Percentiles rank a stretch among this genome's conserved stretches.
Evolutionary conservation across 2,797 vertebrate species (phyloP).

Genomic region (Fringilla coelebs): DNA sequence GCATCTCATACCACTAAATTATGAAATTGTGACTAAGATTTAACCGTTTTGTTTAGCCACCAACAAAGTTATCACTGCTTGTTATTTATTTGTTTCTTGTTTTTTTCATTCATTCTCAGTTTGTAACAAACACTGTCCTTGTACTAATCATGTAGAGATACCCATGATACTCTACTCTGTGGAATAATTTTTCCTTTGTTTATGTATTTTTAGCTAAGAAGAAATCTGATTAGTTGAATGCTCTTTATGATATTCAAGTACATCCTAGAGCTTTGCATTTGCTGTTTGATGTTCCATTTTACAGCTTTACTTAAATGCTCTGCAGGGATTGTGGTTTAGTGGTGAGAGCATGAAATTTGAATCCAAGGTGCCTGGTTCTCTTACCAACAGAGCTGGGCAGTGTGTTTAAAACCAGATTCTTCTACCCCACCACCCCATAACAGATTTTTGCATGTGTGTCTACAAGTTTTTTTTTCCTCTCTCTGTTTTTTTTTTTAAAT

Average conservation of each 20-base stretch:
- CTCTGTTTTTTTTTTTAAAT: background rate
- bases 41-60: background rate
- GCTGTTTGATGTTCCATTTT: slow-evolving; percentile 54
- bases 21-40: background rate
- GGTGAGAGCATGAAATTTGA: slow-evolving; percentile 51
- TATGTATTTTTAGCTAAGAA: background rate
- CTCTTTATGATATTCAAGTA: background rate
- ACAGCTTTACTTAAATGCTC: slow-evolving; percentile 58
- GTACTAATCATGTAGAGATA: background rate
- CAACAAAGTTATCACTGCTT: background rate
- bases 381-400: slow-evolving; percentile 15
- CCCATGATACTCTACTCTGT: background rate
- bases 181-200: background rate
- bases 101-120: background rate
- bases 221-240: slow-evolving; percentile 6
- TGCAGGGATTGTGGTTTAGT: slow-evolving; percentile 57
- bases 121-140: background rate
- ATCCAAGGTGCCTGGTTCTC: slow-evolving; percentile 50
- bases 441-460: background rate
- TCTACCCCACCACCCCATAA: background rate
- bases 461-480: background rate
- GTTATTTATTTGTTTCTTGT: background rate
- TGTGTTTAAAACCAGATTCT: slow-evolving; percentile 7
- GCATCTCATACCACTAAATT: background rate
- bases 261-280: slow-evolving; percentile 13